Evolutionary conservation across 1,140 invertebrate species (phyloP).

Genomic region (Aphis craccivora): DNA sequence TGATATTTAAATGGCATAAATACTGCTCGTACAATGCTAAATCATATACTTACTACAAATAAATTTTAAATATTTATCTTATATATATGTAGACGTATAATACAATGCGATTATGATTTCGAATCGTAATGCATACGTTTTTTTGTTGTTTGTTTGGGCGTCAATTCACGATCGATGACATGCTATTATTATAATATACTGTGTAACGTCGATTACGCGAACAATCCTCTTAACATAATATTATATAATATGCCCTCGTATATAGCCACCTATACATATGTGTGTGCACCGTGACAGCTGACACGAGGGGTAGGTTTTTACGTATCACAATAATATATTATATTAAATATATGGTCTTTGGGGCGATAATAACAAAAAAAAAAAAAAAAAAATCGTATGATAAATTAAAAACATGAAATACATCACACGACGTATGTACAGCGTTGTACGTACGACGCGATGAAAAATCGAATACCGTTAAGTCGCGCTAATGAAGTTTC

Average conservation of each 20-base stretch:
- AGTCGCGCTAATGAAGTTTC: conserved; percentile 51
- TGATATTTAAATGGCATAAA: background rate
- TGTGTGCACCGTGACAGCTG: background rate
- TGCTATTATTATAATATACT: background rate
- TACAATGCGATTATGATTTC: background rate
- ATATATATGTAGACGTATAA: background rate
- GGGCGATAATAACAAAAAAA: background rate
- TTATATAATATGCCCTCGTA: background rate
- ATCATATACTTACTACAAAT: background rate
- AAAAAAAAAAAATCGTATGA: background rate
- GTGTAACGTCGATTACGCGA: background rate
- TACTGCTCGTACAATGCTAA: background rate
- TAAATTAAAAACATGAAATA: background rate
- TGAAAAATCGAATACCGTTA: conserved; percentile 52
- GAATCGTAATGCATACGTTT: background rate
- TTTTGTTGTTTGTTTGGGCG: background rate
- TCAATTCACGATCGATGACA: background rate
- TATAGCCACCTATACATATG: background rate
- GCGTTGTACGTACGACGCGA: background rate
- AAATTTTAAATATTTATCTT: conserved; percentile 4
- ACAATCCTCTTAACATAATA: conserved; percentile 10
- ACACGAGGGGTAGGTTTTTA: background rate
- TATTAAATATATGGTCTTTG: background rate
- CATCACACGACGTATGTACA: background rate
- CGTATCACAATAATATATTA: background rate